phyloP scores from a whole-genome alignment of 2,797 vertebrate species.

The Eulemur albifrons region DNA sequence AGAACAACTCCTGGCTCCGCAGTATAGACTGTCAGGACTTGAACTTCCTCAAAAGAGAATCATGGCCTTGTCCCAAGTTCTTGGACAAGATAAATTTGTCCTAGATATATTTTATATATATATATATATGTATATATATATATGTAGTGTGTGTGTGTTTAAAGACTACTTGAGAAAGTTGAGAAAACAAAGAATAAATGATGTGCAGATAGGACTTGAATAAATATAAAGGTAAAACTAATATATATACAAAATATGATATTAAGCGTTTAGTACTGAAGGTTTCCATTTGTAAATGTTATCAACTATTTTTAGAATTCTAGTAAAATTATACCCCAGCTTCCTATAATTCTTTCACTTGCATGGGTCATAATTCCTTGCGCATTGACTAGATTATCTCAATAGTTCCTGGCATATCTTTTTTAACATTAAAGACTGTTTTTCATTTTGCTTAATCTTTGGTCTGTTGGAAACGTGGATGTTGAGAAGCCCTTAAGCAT shows the following conservation, averaged over 20 bases:
- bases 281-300: not conserved
- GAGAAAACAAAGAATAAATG: not conserved
- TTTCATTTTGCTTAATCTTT: not conserved
- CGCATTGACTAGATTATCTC: not conserved
- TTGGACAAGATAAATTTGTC: not conserved
- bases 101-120: not conserved
- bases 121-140: not conserved
- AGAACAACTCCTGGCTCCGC: not conserved
- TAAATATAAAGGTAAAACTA: not conserved
- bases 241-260: not conserved
- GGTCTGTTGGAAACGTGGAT: not conserved
- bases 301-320: not conserved
- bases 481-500: not conserved
- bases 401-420: not conserved
- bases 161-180: not conserved
- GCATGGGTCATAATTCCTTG: not conserved
- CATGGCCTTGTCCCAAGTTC: not conserved
- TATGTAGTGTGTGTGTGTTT: not conserved
- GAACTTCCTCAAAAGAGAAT: not conserved
- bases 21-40: not conserved
- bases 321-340: not conserved
- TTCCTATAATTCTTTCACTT: not conserved
- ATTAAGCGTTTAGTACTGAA: not conserved
- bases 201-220: not conserved
- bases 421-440: not conserved